Conservation (phyloP, 2,888 invertebrate genomes). For the Apamea crenata region DNA sequence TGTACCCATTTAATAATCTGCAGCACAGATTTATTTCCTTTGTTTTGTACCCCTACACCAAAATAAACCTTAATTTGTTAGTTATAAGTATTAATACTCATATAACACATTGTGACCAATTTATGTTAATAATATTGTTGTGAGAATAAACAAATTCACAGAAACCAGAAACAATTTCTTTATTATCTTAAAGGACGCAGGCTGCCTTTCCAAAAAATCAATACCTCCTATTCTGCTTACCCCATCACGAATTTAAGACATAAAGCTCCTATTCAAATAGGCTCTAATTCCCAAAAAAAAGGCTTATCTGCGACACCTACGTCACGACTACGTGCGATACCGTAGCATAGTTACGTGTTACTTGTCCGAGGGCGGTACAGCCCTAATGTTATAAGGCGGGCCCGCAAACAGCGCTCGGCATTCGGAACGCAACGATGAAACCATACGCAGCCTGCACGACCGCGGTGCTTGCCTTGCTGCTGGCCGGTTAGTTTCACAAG, state of each 20-base stretch:
- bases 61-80: not conserved
- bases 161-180: not conserved
- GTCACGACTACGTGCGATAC: conserved; percentile 44
- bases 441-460: conserved; percentile 77
- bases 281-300: conserved; percentile 33
- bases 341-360: conserved; percentile 67
- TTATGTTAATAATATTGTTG: not conserved
- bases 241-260: conserved; percentile 28
- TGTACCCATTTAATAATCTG: not conserved
- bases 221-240: conserved; percentile 6
- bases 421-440: conserved; percentile 80
- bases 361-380: conserved; percentile 73
- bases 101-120: not conserved
- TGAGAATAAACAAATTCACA: too few relatives aligned
- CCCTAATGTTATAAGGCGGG: conserved; percentile 81
- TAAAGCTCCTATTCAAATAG: conserved; percentile 31
- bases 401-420: conserved; percentile 76
- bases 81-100: too few relatives aligned
- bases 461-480: conserved; percentile 78
- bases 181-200: not conserved
- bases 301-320: conserved; percentile 37
- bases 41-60: not conserved
- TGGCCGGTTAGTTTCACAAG: conserved; percentile 80
- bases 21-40: not conserved
- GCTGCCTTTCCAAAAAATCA: not conserved